phyloP scores from a whole-genome alignment of 2,113 vertebrate genomes.

The Syngnathus scovelli region DNA sequence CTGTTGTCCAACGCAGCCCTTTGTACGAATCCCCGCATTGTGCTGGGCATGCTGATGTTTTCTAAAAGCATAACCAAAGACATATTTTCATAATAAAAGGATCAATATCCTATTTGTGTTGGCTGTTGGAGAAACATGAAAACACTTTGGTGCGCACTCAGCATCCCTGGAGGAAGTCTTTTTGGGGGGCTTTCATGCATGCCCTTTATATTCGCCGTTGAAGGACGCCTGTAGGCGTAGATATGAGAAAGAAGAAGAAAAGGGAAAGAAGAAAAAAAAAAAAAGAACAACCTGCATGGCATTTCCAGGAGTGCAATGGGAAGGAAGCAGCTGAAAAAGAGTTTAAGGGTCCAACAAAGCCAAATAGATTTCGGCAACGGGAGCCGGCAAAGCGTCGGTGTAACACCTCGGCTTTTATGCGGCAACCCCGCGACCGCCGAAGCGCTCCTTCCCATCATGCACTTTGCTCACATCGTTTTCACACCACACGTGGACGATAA shows the following conservation, averaged over 20 bases:
- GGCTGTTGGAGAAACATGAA: constrained; percentile 12
- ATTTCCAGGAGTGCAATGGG: constrained; percentile 28
- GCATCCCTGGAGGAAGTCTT: constrained; percentile 17
- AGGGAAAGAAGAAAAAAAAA: constrained; percentile 10
- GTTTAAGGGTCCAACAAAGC: constrained; percentile 49
- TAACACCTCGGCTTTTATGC: constrained; percentile 59
- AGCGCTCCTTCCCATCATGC: constrained; percentile 39
- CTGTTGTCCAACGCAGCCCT: not conserved
- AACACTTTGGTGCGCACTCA: not conserved
- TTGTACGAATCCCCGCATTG: constrained; percentile 7
- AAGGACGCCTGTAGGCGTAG: constrained; percentile 35
- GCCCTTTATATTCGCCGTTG: constrained; percentile 15
- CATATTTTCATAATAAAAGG: constrained; percentile 2
- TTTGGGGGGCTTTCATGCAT: constrained; percentile 19
- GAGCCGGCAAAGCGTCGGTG: constrained; percentile 47
- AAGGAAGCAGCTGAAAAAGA: constrained; percentile 42
- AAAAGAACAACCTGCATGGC: constrained; percentile 10
- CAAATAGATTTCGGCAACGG: constrained; percentile 46
- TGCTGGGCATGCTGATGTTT: not conserved
- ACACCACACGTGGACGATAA: constrained; percentile 43
- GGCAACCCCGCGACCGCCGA: constrained; percentile 44
- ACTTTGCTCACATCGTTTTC: constrained; percentile 45
- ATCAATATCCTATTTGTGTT: constrained; percentile 21
- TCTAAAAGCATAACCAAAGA: constrained; percentile 20
- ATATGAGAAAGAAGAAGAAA: constrained; percentile 29